A percentile compares a stretch with the other conserved stretches of the same genome.
phyloP scores from a whole-genome alignment of 2,888 invertebrate species.

The Leptura quadrifasciata region DNA sequence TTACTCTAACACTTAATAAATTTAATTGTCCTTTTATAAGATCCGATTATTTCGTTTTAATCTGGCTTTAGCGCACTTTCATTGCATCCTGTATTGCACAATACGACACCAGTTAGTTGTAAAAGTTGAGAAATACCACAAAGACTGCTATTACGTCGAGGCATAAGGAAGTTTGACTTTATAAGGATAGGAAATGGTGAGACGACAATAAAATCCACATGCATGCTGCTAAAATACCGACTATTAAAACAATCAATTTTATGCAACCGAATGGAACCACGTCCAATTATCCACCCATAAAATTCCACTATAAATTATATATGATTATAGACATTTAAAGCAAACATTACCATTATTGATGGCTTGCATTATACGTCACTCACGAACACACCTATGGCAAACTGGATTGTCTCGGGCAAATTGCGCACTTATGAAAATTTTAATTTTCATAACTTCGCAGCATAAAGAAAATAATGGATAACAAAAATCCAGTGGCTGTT shows the following conservation, averaged over 20 bases:
- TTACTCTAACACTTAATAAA: too few relatives aligned
- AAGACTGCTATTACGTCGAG: too few relatives aligned
- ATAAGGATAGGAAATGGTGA: conserved; percentile 1
- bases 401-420: neutral
- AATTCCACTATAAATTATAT: conserved; percentile 15
- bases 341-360: conserved; percentile 12
- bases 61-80: too few relatives aligned
- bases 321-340: conserved; percentile 17
- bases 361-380: conserved; percentile 3
- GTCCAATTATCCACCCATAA: conserved; percentile 18
- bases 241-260: conserved; percentile 1
- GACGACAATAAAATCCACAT: conserved; percentile 15
- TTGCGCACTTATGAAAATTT: neutral
- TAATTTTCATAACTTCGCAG: neutral
- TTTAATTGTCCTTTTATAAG: too few relatives aligned
- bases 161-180: neutral
- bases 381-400: neutral
- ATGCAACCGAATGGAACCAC: conserved; percentile 14
- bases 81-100: too few relatives aligned
- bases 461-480: too few relatives aligned
- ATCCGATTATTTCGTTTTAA: too few relatives aligned
- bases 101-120: too few relatives aligned
- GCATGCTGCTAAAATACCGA: neutral
- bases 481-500: too few relatives aligned
- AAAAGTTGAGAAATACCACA: too few relatives aligned